Base-by-base conservation (phyloP, 2,797 vertebrate genomes). In the Sebastes kiyomatsui region DNA sequence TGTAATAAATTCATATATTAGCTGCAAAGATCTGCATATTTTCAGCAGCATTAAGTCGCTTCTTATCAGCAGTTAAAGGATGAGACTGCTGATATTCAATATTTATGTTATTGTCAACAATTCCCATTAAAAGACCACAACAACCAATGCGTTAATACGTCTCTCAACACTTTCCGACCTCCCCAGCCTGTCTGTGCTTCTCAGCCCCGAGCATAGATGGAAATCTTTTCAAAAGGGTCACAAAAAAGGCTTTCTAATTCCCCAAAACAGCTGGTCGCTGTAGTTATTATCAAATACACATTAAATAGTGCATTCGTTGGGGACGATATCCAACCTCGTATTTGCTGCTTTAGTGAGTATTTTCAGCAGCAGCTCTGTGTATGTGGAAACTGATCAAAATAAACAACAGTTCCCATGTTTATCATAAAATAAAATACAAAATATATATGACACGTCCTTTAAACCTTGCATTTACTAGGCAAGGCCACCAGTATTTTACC, bases 1-100 rank as follows among this genome's bases (percentile, higher is more conserved):
- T 69, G 35, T 71, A 77, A 70, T 46, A 67, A 58, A 80, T 71
- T 20, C 11, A 75, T 75, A 33, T 28, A 74, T 82, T 77, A 71
- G 54, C 35, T 33, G 38, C 54, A 54, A 22, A 60, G 56, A 62
- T 74, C 16, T 83, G 68, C 61, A 85, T 67, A 67, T 85, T 80
- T 68, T 72, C 62, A 71, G 52, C 72, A 46, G 35, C 16, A 59
- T 64, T 22, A 58, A 54, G 30, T 67, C 2, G 11, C 72, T 75
- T 58, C 42, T 28, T 46, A 52, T 22, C 11, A 35, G 54, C 33
- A 22, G 20, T 65, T 14, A 6, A 68, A 69, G 54, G 30, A 38
- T 18, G 33, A 65, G 9, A 55, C 49, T 54, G 33, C 4, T 30
- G 23, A 61, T 66, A 38, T 7, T 66, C 33, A 14, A 10, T 18